Conservation (phyloP, 92 coral and sea anemone genomes). For the Porites evermanni region DNA sequence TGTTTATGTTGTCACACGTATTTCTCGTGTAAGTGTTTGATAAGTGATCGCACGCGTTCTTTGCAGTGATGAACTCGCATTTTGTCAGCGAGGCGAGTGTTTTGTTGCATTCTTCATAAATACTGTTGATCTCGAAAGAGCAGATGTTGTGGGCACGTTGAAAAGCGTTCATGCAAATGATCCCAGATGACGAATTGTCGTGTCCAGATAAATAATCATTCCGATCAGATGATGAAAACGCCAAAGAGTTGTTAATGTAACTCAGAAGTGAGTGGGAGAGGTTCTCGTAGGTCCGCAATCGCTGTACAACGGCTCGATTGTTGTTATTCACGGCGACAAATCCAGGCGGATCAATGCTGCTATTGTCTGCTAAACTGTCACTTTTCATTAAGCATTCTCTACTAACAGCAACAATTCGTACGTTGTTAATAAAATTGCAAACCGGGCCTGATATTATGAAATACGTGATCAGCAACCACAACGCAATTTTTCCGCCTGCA, state of each 20-base stretch:
- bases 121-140: conserved; percentile 18
- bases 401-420: conserved; percentile 61
- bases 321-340: conserved; percentile 21
- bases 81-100: not conserved
- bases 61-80: conserved; percentile 53
- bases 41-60: conserved; percentile 47
- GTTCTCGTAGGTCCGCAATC: conserved; percentile 59
- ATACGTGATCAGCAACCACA: conserved; percentile 86
- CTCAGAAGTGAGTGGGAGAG: conserved; percentile 47
- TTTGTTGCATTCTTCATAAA: conserved; percentile 47
- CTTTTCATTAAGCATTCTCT: conserved; percentile 57
- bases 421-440: conserved; percentile 91
- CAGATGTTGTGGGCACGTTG: conserved; percentile 56
- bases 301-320: conserved; percentile 39
- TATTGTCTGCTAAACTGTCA: conserved; percentile 23
- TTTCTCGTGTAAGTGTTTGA: conserved; percentile 27
- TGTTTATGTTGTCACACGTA: conserved; percentile 52
- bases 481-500: conserved; percentile 80
- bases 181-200: conserved; percentile 50
- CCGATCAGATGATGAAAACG: conserved; percentile 20
- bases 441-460: conserved; percentile 89
- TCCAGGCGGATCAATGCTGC: conserved; percentile 9
- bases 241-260: conserved; percentile 52
- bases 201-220: conserved; percentile 13
- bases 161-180: conserved; percentile 57